A percentile compares a stretch with the other conserved stretches of the same genome.
phyloP scores from a whole-genome alignment of 30 jellyfish, hydroid and myxozoan genomes.

The Catostylus mosaicus region DNA sequence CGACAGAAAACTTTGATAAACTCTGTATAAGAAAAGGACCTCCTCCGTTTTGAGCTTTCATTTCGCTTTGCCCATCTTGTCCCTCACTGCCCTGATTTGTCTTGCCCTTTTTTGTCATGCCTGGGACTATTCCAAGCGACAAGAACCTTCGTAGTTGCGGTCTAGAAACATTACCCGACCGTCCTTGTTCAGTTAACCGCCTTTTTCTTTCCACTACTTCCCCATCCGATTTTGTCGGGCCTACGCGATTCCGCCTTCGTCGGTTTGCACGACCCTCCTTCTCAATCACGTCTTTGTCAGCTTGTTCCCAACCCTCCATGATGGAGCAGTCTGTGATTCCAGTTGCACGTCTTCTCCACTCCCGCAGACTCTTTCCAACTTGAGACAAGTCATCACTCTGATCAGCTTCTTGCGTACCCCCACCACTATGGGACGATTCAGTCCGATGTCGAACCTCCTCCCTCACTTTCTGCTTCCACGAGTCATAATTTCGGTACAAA shows the following conservation, averaged over 20 bases:
- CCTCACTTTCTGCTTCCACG: slow-evolving; percentile 24
- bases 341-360: slow-evolving; percentile 43
- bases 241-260: neutral
- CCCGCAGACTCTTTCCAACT: slow-evolving; percentile 39
- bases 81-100: neutral
- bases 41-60: neutral
- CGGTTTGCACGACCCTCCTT: slow-evolving; percentile 5
- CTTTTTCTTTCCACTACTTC: neutral
- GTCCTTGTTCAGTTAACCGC: neutral
- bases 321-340: slow-evolving; percentile 8
- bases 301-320: slow-evolving; percentile 3
- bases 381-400: slow-evolving; percentile 16
- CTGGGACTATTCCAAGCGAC: neutral
- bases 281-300: slow-evolving; percentile 8
- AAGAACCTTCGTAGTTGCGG: neutral
- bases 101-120: neutral
- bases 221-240: neutral
- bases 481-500: slow-evolving; percentile 26
- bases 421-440: neutral
- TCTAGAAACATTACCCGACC: neutral
- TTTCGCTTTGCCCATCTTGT: too few relatives aligned
- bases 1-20: slow-evolving; percentile 15
- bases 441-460: slow-evolving; percentile 4
- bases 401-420: neutral
- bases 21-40: slow-evolving; percentile 6